Conservation (phyloP, 2,797 vertebrate species). For the Chiloscyllium punctatum region DNA sequence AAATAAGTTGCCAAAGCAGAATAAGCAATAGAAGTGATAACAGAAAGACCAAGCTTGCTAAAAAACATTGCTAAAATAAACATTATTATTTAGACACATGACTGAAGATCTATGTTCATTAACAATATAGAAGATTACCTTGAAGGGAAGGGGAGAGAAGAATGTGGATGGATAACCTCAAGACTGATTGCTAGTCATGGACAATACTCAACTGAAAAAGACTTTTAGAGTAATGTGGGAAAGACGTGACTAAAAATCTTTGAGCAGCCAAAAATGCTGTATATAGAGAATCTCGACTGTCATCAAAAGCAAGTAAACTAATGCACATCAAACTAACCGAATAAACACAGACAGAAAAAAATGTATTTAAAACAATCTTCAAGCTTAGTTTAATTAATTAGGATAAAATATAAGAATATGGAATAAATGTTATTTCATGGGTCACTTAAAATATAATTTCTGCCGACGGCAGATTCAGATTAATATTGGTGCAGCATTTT, state of each 20-base stretch:
- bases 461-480: not conserved
- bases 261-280: not conserved
- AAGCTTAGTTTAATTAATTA: slow-evolving; percentile 36
- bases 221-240: not conserved
- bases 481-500: slow-evolving; percentile 33
- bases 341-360: slow-evolving; percentile 7
- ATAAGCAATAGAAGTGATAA: not conserved
- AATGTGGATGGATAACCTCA: not conserved
- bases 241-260: not conserved
- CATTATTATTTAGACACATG: not conserved
- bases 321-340: not conserved
- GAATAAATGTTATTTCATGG: slow-evolving; percentile 35
- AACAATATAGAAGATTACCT: not conserved
- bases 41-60: not conserved
- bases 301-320: not conserved
- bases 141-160: not conserved
- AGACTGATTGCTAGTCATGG: not conserved
- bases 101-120: not conserved
- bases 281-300: not conserved
- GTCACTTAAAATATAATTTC: slow-evolving; percentile 35
- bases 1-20: too few relatives aligned
- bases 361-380: not conserved
- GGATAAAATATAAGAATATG: not conserved
- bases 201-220: not conserved
- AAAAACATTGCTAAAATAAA: not conserved